Evolutionary conservation across 2,888 invertebrate species (phyloP), one percentile per base, ranked within the genome.

Genomic region (Piscicola geometra): DNA sequence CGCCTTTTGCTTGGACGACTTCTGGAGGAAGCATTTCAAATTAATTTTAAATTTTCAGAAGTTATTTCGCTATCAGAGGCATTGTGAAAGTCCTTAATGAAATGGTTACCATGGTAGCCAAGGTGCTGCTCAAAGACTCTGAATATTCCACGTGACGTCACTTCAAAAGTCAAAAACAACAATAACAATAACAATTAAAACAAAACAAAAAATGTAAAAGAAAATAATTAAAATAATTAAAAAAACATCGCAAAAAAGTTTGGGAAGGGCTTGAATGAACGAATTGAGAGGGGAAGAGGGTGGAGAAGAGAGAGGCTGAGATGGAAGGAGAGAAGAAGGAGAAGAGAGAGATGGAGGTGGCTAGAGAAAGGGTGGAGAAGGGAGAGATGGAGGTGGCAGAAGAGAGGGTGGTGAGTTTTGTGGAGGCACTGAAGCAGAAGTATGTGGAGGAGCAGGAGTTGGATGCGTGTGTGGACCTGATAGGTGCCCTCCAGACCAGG

Each of bases 391-490:
- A 25, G 60, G n/a, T 25, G 21, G 60, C 3, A 21, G n/a, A n/a
- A 3, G n/a, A 21, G n/a, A 56, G 25, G n/a, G 25, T 25, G 21
- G 3, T 15, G 21, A 21, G 3, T 5, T 21, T 56, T 56, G 60
- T 56, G 21, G 25, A 56, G 25, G 60, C 60, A 5, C 5, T 56
- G 60, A 56, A 21, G 25, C 15, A 56, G 60, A 56, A 56, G n/a
- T 56, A 56, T n/a, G 60, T 56, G 60, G 25, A 25, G 25, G 60
- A 56, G 21, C 60, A 56, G 3, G 60, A 25, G 60, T 56, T 56
- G 21, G 60, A 56, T 21, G 5, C 60, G 25, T 25, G 25, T 25
- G n/a, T 56, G 25, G 15, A 56, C 25, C n/a, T 56, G n/a, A 56
- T 56, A 5, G 21, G n/a, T 18, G 21, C 21, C 12, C 9, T 5